Evolutionary conservation across 2,797 vertebrate species (phyloP), one percentile per base, ranked within the genome.

Genomic region (Xenentodon cancila): DNA sequence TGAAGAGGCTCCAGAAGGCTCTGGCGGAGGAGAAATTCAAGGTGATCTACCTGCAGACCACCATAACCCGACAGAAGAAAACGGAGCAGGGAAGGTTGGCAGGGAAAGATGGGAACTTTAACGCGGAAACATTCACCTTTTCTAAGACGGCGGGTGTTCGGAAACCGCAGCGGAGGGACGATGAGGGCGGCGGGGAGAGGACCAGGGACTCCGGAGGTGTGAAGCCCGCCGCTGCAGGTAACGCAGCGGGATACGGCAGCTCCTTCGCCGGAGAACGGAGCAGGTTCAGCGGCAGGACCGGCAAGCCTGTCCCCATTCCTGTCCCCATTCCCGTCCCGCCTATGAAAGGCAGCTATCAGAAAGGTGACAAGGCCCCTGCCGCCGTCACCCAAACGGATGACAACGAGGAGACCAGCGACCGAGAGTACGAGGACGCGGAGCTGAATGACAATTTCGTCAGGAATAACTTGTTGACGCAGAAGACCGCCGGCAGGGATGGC

Each of bases 21-120:
- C 88, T 97, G 79, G 92, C 92, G 0, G 93, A 95, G 93, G 96
- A 98, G 92, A 95, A 94, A 71, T 97, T 98, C 90, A 98, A 97
- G 92, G 94, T 96, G 87, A 89, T 89, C 9, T 97, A 97, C 93
- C 93, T 97, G 91, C 92, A 97, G 93, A 93, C 94, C 73, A 94
- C 93, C 68, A 63, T 97, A 81, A 80, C 91, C 7, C 88, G 88
- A 5, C 91, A 86, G 57, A 91, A 73, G 82, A 86, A 69, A 4
- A 40, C 15, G 62, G 85, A 84, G 44, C 21, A 64, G 50, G 75
- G 77, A 27, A 77, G 68, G 34, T 78, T 73, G 52, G 68, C 5
- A 1, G 77, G 56, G 0, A 84, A 75, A 19, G 86, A 86, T n/a
- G 83, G 83, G 13, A 88, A 92, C 83, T 81, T 75, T 1, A 85